phyloP scores from a whole-genome alignment of 2,888 invertebrate species.

The Lycocerus yunnanus region DNA sequence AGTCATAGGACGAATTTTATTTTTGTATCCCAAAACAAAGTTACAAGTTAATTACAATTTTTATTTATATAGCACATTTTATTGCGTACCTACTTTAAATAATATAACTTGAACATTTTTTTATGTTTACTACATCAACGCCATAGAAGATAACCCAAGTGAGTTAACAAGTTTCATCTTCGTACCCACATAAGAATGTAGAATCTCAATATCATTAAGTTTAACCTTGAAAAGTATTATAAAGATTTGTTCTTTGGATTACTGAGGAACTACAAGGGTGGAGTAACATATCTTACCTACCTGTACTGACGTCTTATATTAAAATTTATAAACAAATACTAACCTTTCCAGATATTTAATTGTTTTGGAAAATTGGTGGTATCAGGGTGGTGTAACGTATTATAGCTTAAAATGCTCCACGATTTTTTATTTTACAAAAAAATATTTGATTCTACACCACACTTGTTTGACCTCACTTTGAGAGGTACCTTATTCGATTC shows the following conservation, averaged over 20 bases:
- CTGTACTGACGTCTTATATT: neutral
- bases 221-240: conserved; percentile 11
- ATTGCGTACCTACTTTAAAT: neutral
- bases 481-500: neutral
- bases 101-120: neutral
- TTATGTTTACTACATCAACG: neutral
- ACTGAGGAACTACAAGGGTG: conserved; percentile 1
- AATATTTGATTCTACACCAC: neutral
- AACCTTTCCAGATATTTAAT: neutral
- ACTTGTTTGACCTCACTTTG: neutral
- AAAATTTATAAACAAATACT: neutral
- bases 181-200: conserved; percentile 2
- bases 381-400: neutral
- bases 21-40: neutral
- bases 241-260: conserved; percentile 7
- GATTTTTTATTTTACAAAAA: neutral
- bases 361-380: no score
- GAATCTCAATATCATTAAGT: conserved; percentile 4
- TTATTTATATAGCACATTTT: neutral
- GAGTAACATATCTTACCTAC: neutral
- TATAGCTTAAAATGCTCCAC: neutral
- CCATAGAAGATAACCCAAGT: neutral
- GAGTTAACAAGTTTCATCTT: conserved; percentile 4
- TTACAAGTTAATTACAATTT: neutral
- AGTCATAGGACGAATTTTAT: neutral